Percentiles rank a stretch among this genome's conserved stretches.
Conservation (phyloP, 2,797 vertebrate species). For the Avahi laniger region DNA sequence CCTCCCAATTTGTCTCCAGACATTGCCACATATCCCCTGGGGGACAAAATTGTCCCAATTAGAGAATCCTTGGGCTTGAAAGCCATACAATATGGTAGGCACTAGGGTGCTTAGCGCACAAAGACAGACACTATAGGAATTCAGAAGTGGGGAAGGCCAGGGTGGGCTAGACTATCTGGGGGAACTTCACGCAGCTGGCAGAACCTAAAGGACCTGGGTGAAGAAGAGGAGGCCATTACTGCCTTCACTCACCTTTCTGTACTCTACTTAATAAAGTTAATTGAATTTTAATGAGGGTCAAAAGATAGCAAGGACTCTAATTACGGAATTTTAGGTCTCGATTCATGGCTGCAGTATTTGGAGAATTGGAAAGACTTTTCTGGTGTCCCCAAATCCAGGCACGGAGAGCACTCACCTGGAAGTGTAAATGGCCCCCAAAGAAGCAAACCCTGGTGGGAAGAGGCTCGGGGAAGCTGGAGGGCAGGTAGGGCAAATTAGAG, state of each 20-base stretch:
- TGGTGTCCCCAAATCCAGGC: neutral
- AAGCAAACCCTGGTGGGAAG: neutral
- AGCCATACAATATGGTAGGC: neutral
- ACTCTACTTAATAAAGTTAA: neutral
- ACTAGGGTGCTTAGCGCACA: neutral
- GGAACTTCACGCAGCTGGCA: neutral
- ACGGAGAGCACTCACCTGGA: neutral
- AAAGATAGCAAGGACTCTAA: neutral
- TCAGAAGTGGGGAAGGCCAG: neutral
- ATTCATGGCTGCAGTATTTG: neutral
- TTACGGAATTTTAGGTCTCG: neutral
- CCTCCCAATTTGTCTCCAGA: neutral
- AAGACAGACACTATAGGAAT: neutral
- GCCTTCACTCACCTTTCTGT: neutral
- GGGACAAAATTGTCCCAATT: neutral
- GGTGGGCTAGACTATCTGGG: neutral
- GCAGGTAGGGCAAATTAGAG: accelerated
- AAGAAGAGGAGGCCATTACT: neutral
- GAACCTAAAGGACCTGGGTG: neutral
- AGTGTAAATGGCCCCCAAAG: neutral
- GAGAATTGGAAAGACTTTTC: neutral
- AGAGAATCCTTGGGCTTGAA: neutral
- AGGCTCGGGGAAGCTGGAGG: neutral
- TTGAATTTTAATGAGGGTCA: neutral
- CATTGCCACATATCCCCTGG: neutral